These are phyloP conservation scores for Dolomedes plantarius DNA, from an alignment of 2,888 invertebrate species.

Conservation along the genomic window DNA sequence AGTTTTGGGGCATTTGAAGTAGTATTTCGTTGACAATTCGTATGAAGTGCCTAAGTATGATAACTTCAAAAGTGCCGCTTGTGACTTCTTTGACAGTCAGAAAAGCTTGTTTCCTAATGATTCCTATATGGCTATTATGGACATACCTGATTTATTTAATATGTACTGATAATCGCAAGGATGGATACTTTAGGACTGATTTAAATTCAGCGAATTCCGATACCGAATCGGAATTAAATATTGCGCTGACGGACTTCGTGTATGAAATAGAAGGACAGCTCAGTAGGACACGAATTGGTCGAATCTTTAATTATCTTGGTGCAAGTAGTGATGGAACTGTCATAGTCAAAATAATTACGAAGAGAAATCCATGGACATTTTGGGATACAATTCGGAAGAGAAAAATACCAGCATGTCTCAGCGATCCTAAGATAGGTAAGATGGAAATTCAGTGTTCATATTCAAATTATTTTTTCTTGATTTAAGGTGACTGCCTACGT, in stretches of 20 bases:
- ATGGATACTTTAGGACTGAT: background rate
- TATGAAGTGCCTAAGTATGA: too few relatives aligned
- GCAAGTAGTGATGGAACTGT: background rate
- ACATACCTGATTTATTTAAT: background rate
- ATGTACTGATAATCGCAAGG: background rate
- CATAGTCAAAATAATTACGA: too few relatives aligned
- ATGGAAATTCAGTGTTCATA: too few relatives aligned
- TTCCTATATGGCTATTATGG: background rate
- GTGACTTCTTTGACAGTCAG: background rate
- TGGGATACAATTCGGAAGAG: background rate
- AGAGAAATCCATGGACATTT: background rate
- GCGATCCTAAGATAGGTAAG: too few relatives aligned
- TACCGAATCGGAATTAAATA: background rate
- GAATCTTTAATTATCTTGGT: background rate
- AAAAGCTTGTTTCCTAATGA: background rate
- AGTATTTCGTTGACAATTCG: too few relatives aligned
- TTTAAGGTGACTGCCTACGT: too few relatives aligned
- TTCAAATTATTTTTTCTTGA: too few relatives aligned
- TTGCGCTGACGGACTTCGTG: background rate
- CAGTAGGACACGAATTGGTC: background rate
- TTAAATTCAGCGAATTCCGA: background rate
- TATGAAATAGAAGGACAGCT: background rate
- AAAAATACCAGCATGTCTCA: too few relatives aligned
- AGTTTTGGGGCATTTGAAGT: too few relatives aligned
- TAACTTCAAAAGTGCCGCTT: too few relatives aligned